Conservation (phyloP, 2,888 invertebrate species). For the Galerucella nymphaeae region DNA sequence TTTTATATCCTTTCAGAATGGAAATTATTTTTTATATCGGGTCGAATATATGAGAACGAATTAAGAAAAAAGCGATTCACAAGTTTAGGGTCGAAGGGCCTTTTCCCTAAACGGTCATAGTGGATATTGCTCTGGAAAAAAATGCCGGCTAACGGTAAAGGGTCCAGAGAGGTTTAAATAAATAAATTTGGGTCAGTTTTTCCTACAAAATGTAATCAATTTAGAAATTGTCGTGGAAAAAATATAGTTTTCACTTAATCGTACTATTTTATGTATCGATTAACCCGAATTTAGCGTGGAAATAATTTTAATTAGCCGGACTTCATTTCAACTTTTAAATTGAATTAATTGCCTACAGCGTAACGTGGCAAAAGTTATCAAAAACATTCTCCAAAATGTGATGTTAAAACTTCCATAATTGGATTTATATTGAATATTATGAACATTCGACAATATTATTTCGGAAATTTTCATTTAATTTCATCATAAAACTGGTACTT, state of each 20-base stretch:
- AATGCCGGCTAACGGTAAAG: slow-evolving; percentile 50
- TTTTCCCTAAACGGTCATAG: slow-evolving; percentile 53
- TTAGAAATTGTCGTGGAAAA: not conserved
- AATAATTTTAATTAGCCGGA: not conserved
- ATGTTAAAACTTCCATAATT: not conserved
- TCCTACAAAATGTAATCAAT: not conserved
- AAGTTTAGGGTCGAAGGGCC: slow-evolving; percentile 49
- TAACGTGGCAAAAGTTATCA: not conserved
- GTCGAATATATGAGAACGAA: slow-evolving; percentile 50
- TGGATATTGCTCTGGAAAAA: slow-evolving; percentile 53
- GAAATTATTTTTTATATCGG: slow-evolving; percentile 42
- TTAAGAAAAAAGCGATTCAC: slow-evolving; percentile 49
- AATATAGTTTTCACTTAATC: not conserved
- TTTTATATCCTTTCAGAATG: slow-evolving; percentile 4
- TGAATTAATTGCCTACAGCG: not conserved
- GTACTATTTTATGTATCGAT: not conserved
- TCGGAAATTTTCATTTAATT: too few relatives aligned
- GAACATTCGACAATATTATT: not conserved
- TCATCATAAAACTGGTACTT: too few relatives aligned
- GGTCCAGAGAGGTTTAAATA: slow-evolving; percentile 33
- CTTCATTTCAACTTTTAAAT: not conserved
- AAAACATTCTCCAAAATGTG: not conserved
- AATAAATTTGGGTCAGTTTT: slow-evolving; percentile 27
- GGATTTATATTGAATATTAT: not conserved
- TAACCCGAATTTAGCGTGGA: not conserved